Base-by-base conservation (phyloP, 2,888 invertebrate species). In the Zeuzera pyrina region DNA sequence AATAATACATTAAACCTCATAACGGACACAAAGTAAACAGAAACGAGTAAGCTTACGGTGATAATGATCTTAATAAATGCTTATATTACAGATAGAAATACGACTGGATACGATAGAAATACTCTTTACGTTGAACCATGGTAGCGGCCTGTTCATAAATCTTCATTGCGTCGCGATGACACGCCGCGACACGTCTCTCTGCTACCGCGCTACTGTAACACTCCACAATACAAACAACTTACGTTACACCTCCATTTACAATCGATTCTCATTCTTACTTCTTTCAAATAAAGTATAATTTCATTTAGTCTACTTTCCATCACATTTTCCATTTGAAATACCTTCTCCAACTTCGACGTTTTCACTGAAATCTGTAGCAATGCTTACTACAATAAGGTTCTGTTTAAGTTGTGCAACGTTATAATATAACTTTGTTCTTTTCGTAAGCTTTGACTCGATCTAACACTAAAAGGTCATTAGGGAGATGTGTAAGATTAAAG, bases 121-220 rank as follows among this genome's bases (percentile, higher is more conserved):
- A n/a, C n/a, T n/a, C n/a, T n/a, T n/a, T n/a, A n/a, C n/a, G n/a
- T n/a, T 29, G 30, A 26, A 32, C 38, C 34, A 44, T 37, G 42
- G 68, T 65, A 65, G 68, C 64, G 64, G 68, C 56, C 63, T 65
- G 76, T 70, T 73, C 81, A 79, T 83, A 81, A 83, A 83, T 81
- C 83, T 83, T 81, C 79, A 81, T 81, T 78, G 77, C 76, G 70
- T 72, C 70, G 68, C 78, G 81, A 81, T 79, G 81, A 83, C 83
- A 81, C 62, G 73, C 77, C 76, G 67, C 81, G 81, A 79, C 83
- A 79, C 77, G 71, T 77, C 74, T 71, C 63, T 34, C 60, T 65
- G 79, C 79, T 79, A 78, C 79, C 77, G 79, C 70, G 74, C 76
- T 71, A 61, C 69, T 49, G 52, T 51, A 43, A 32, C 38, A 37